Evolutionary conservation across 2,797 vertebrate species (phyloP), one percentile per base, ranked within the genome.

Genomic region (Trachops cirrhosus): DNA sequence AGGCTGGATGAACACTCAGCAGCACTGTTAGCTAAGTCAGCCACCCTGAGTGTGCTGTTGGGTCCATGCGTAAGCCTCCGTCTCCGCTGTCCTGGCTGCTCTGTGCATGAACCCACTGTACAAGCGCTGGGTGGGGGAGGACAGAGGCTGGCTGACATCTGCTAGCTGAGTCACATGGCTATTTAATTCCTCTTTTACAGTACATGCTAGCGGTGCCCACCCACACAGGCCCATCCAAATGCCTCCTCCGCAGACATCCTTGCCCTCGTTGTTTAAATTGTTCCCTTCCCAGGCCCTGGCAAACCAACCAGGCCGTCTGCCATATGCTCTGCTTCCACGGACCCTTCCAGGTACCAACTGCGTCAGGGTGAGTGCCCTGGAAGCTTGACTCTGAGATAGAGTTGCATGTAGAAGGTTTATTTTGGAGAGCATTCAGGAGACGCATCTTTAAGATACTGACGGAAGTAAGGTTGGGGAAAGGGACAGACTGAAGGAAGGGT

Each of bases 171-270:
- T n/a, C 54, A 87, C 9, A 24, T 59, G 73, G 37, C 32, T 22
- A 75, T 39, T 59, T 50, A 83, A 34, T 14, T 26, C 41, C 18
- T 90, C n/a, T 75, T 68, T 22, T 70, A 8, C 10, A 59, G 5
- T 16, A 39, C 22, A 7, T n/a, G 15, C 29, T 89, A 24, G 19
- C 83, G 34, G 10, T 82, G 6, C 29, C 5, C 26, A 93, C 39
- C 4, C 7, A 2, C 8, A 5, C 0, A 39, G 19, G 5, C 12
- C 37, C 26, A 41, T 24, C 44, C 57, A 34, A 9, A 6, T 8
- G 15, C 57, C 34, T 59, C 19, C 26, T 74, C 32, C 39, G 7
- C 21, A 59, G 77, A 80, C 2, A 41, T 29, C 34, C 48, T 75
- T 46, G 26, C 32, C 9, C 29, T 11, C 7, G 12, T 7, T 24